Conservation (phyloP, 2,888 invertebrate species). For the Tetragonula carbonaria region DNA sequence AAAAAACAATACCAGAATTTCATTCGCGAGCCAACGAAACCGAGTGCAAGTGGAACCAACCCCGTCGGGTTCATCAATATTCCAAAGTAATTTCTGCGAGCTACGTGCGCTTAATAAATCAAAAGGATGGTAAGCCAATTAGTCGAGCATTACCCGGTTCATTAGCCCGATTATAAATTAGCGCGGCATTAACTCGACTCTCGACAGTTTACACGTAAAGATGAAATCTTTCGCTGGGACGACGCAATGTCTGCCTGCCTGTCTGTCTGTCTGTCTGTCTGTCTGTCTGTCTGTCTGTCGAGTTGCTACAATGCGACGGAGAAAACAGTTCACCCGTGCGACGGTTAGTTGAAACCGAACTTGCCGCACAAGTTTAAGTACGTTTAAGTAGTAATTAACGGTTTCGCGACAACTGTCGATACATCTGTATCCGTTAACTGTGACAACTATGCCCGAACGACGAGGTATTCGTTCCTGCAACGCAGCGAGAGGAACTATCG, state of each 20-base stretch:
- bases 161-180: neutral
- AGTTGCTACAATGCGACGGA: constrained; percentile 4
- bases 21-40: no score
- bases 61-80: neutral
- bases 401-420: constrained; percentile 55
- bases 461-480: constrained; percentile 40
- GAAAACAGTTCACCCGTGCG: constrained; percentile 22
- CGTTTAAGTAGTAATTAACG: constrained; percentile 62
- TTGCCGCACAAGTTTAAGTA: constrained; percentile 49
- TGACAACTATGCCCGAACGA: constrained; percentile 34
- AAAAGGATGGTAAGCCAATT: neutral
- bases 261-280: no score
- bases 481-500: constrained; percentile 48
- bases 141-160: neutral
- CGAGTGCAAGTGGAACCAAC: neutral
- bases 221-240: constrained; percentile 39
- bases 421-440: constrained; percentile 31
- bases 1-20: no score
- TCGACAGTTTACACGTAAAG: neutral
- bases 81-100: neutral
- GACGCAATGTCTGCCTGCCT: neutral
- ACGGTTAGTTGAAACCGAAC: constrained; percentile 22
- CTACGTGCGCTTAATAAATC: neutral
- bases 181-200: neutral
- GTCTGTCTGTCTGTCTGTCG: constrained; percentile 2